Base-by-base conservation (phyloP, 2,888 invertebrate species). In the Tipula confusa region DNA sequence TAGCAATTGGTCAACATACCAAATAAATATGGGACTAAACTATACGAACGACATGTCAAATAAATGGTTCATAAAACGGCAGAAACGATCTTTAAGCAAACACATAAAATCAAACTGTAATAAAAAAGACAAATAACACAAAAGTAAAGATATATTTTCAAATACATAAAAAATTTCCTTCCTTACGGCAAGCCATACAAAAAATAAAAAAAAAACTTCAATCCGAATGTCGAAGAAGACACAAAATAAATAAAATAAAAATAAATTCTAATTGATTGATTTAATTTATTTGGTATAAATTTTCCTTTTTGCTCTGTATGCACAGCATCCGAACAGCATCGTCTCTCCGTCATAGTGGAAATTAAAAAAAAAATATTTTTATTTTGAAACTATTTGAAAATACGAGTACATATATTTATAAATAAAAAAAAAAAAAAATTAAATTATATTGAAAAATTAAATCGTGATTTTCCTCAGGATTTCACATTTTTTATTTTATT, bases 391-490 rank as follows among this genome's bases (percentile, higher is more conserved):
- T 64, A 64, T 24, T 24, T 64, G 64, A 1, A 24, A 24, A 64
- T 24, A 24, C 2, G 24, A 7, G 24, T 24, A 18, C 1, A 24
- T 24, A 9, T 64, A 64, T 38, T 31, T n/a, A 15, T n/a, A 36
- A 9, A 5, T 11, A 36, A 5, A 7, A 36, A 11, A 36, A 15
- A 38, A 43, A 7, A 5, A 43, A 15, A 43, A 24, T 18, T 64
- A 64, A 64, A 64, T 64, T 64, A 24, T 64, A 64, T 64, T 64
- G 64, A 64, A 64, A 64, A 64, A 18, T 24, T 18, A 64, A 64
- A 64, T 64, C 64, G 64, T 64, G 64, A 64, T 64, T 64, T 64
- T 64, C 64, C 64, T 24, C 24, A 64, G 64, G 64, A 64, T 64
- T 24, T 64, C 64, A n/a, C n/a, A 64, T 64, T 64, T 64, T 64